Conservation (phyloP, 2,888 invertebrate genomes). For the Aromia moschata region DNA sequence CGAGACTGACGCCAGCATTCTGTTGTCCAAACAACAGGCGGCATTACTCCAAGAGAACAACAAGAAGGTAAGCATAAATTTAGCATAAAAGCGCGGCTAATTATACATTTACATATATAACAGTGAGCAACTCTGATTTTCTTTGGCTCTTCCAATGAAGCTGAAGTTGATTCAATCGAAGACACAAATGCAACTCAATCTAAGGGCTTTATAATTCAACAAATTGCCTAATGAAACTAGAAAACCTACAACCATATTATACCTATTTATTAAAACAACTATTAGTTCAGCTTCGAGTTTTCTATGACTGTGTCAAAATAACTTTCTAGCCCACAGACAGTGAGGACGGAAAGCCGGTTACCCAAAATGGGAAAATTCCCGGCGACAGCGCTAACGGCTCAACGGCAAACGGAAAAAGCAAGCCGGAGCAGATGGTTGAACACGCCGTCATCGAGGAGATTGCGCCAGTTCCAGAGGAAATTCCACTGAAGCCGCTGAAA, state of each 20-base stretch:
- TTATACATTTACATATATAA: too few species aligned
- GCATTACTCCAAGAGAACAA: conserved; percentile 69
- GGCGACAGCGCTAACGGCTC: conserved; percentile 37
- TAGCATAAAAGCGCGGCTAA: too few species aligned
- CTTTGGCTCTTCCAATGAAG: too few species aligned
- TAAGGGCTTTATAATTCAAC: too few species aligned
- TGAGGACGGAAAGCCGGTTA: conserved; percentile 28
- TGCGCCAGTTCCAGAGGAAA: conserved; percentile 41
- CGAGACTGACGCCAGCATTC: conserved; percentile 79
- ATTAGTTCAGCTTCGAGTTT: too few species aligned
- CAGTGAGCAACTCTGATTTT: too few species aligned
- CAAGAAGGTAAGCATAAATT: conserved; percentile 41
- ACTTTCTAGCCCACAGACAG: conserved; percentile 24
- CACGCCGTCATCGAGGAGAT: conserved; percentile 28
- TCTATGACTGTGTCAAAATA: neutral
- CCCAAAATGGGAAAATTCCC: conserved; percentile 58
- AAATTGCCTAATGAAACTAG: too few species aligned
- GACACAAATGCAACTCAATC: too few species aligned
- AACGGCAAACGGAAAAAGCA: conserved; percentile 15
- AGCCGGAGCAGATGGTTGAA: conserved; percentile 13
- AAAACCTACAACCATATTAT: too few species aligned
- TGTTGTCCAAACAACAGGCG: conserved; percentile 79
- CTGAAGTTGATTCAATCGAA: too few species aligned
- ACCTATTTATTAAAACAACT: too few species aligned
- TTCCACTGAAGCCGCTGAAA: conserved; percentile 46